phyloP scores from a whole-genome alignment of 1,140 invertebrate species.

The Pseudomyrmex sp. region DNA sequence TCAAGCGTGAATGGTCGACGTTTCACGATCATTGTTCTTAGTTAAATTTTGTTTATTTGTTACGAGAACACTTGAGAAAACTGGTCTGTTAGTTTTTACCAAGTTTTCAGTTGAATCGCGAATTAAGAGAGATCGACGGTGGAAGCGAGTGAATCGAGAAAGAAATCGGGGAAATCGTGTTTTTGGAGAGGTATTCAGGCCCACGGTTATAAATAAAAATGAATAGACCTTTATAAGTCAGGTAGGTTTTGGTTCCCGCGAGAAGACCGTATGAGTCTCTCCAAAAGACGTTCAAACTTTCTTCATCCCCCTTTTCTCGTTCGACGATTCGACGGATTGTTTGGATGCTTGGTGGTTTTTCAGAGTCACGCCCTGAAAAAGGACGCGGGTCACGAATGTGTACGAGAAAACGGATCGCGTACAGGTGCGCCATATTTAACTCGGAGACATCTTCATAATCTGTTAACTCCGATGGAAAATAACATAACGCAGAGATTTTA shows the following conservation, averaged over 20 bases:
- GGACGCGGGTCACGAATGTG: slow-evolving; percentile 62
- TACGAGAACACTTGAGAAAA: too few species aligned
- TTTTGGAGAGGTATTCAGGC: slow-evolving; percentile 6
- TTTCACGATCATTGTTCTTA: too few species aligned
- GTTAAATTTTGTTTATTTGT: too few species aligned
- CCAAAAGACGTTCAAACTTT: neutral
- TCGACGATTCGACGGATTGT: slow-evolving; percentile 60
- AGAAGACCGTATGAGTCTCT: slow-evolving; percentile 23
- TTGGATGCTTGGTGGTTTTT: slow-evolving; percentile 82
- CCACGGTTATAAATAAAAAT: slow-evolving; percentile 80
- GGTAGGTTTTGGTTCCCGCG: slow-evolving; percentile 77
- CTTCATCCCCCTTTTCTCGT: neutral
- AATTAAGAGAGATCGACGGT: neutral
- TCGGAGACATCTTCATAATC: slow-evolving; percentile 81
- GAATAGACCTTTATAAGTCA: slow-evolving; percentile 84
- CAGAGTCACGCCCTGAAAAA: slow-evolving; percentile 82
- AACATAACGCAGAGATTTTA: neutral
- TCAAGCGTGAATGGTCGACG: too few species aligned
- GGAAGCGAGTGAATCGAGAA: slow-evolving; percentile 3
- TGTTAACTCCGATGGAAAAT: slow-evolving; percentile 74
- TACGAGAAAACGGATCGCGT: slow-evolving; percentile 68
- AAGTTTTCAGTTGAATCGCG: too few species aligned
- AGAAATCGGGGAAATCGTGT: slow-evolving; percentile 60
- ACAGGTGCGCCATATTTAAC: slow-evolving; percentile 73
- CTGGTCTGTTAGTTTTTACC: too few species aligned